A percentile compares a stretch with the other conserved stretches of the same genome.
phyloP scores from a whole-genome alignment of 2,888 invertebrate species.

The Ditula angustiorana region DNA sequence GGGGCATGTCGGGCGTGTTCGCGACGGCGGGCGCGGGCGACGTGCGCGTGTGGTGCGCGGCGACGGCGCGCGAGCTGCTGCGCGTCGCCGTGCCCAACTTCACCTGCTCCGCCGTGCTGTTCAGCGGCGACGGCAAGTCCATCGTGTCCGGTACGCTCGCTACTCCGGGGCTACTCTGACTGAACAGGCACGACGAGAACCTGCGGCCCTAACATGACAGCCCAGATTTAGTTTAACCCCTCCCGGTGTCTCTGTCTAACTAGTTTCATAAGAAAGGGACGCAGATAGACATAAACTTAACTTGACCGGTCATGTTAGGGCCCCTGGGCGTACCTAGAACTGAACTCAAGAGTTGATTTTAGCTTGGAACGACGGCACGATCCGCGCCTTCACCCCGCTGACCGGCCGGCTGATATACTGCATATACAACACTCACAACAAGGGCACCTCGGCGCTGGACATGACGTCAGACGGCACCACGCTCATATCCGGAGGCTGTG shows the following conservation, averaged over 20 bases:
- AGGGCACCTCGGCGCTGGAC: constrained; percentile 94
- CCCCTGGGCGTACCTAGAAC: no score
- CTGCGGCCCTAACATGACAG: no score
- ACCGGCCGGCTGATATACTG: constrained; percentile 92
- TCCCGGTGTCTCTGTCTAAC: no score
- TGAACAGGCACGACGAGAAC: no score
- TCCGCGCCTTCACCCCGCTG: constrained; percentile 93
- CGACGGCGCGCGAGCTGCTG: constrained; percentile 91
- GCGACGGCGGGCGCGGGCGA: constrained; percentile 94
- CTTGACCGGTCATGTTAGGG: no score
- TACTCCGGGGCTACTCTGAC: no score
- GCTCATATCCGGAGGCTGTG: constrained; percentile 95
- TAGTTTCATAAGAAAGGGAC: no score
- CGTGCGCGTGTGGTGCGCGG: constrained; percentile 94
- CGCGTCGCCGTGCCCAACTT: constrained; percentile 95
- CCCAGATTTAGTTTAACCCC: no score
- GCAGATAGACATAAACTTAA: no score
- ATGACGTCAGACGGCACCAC: constrained; percentile 89
- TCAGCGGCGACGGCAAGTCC: constrained; percentile 91
- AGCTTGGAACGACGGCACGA: constrained; percentile 94
- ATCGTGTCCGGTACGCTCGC: constrained; percentile 91
- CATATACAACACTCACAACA: constrained; percentile 95
- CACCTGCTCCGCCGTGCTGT: constrained; percentile 91
- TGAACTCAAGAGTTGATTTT: constrained; percentile 15
- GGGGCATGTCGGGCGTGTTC: constrained; percentile 93